phyloP scores from a whole-genome alignment of 2,113 vertebrate species.

The Helogale parvula region DNA sequence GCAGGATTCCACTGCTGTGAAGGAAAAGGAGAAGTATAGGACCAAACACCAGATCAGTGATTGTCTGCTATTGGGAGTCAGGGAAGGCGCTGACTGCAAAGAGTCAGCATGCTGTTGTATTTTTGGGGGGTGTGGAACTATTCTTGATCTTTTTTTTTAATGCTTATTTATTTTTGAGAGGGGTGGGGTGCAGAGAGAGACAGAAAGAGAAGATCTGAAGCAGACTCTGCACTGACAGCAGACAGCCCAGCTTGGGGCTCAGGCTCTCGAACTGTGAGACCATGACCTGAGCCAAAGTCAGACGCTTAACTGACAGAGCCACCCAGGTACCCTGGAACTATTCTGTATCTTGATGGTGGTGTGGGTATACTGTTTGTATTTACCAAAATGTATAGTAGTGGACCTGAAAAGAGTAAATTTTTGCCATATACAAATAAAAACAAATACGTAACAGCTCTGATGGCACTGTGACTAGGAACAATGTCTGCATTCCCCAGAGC shows the following conservation, averaged over 20 bases:
- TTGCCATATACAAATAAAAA: neutral
- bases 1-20: neutral
- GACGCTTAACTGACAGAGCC: too few relatives aligned
- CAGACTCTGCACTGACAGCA: too few relatives aligned
- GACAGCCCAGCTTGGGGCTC: too few relatives aligned
- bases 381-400: neutral
- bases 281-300: too few relatives aligned
- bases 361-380: neutral
- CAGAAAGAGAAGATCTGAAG: too few relatives aligned
- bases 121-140: neutral
- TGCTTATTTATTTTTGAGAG: too few relatives aligned
- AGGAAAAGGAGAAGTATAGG: neutral
- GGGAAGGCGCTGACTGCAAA: neutral
- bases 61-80: neutral
- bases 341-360: neutral
- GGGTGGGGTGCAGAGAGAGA: too few relatives aligned
- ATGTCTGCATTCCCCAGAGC: neutral
- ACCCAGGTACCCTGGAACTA: too few relatives aligned
- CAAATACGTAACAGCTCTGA: neutral
- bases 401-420: neutral
- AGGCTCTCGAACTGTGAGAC: too few relatives aligned
- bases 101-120: too few relatives aligned
- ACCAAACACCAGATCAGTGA: neutral
- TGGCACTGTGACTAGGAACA: neutral
- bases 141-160: neutral